Evolutionary conservation across 2,113 vertebrate genomes (phyloP), one percentile per base, ranked within the genome.

Genomic region (Prunella fulvescens): DNA sequence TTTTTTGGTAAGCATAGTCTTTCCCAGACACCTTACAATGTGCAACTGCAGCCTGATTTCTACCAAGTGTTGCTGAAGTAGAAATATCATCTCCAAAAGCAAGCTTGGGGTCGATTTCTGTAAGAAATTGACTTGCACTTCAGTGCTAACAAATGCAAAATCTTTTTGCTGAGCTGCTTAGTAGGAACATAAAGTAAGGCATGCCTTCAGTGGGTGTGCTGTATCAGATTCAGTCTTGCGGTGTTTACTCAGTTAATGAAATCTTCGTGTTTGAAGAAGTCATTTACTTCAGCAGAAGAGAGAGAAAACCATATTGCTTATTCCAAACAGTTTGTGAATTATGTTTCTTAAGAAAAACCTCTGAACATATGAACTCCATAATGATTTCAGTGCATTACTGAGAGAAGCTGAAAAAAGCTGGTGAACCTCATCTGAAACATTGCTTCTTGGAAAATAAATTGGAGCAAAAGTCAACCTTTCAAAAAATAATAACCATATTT

Each of bases 311-410:
- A 39, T 31, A 48, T 31, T 31, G 53, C 28, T 64, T 65, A 61
- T 50, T 80, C 33, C 18, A 76, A 40, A 80, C 50, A 83, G 26
- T 98, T 98, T 98, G 95, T 98, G 98, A 54, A 58, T 98, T n/a
- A 53, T 98, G 98, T 87, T 86, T 56, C 67, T 74, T 29, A 69
- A 29, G 80, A 67, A 93, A 98, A 96, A 98, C 98, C 39, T 62
- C 57, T 53, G 97, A 98, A 98, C 98, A 96, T 98, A 98, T 98
- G 98, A 99, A 62, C 85, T 93, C 66, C 2, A 22, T 82, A 93
- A 26, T 98, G 98, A 98, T 98, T 98, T 98, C 67, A 95, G 61
- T 39, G 92, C 96, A 51, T 97, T 91, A 97, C 97, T 72, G 67
- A 37, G 57, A 72, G 11, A 84, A 62, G 22, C n/a, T 77, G 44